Percentiles rank a stretch among this genome's conserved stretches.
phyloP scores from a whole-genome alignment of 2,113 vertebrate genomes.

The Plectropomus leopardus region DNA sequence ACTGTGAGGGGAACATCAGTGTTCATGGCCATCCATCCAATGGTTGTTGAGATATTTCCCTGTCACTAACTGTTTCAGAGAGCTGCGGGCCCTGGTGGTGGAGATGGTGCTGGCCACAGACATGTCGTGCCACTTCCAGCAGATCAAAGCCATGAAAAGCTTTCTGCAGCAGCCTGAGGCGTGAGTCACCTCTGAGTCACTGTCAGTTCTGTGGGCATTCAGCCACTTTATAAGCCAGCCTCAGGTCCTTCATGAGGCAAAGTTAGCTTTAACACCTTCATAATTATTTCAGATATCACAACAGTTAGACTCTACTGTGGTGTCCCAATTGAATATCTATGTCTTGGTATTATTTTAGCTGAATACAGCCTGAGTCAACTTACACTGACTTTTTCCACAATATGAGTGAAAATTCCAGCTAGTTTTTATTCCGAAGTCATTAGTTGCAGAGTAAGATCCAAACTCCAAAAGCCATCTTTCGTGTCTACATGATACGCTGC shows the following conservation, averaged over 20 bases:
- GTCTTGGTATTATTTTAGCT: not conserved
- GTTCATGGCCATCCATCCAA: not conserved
- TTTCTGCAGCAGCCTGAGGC: slow-evolving; percentile 92
- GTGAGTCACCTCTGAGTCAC: slow-evolving; percentile 81
- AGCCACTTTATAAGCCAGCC: not conserved
- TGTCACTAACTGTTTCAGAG: slow-evolving; percentile 79
- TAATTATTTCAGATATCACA: not conserved
- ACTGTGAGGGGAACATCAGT: not conserved
- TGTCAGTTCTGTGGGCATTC: not conserved
- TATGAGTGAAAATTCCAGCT: not conserved
- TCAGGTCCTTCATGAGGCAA: not conserved
- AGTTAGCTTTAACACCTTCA: not conserved
- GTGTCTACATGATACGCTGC: no score
- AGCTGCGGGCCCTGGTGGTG: slow-evolving; percentile 92
- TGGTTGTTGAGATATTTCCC: not conserved
- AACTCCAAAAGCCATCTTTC: no score
- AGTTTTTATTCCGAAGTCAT: no score
- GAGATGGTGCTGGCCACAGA: slow-evolving; percentile 98
- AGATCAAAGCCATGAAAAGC: slow-evolving; percentile 94
- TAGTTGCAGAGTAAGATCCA: no score
- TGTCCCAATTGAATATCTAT: not conserved
- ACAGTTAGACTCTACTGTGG: not conserved
- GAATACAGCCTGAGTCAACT: not conserved
- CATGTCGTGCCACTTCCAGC: slow-evolving; percentile 98
- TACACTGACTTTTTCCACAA: not conserved